Conservation (phyloP, 2,888 invertebrate species). For the Amblyjoppa proteus region DNA sequence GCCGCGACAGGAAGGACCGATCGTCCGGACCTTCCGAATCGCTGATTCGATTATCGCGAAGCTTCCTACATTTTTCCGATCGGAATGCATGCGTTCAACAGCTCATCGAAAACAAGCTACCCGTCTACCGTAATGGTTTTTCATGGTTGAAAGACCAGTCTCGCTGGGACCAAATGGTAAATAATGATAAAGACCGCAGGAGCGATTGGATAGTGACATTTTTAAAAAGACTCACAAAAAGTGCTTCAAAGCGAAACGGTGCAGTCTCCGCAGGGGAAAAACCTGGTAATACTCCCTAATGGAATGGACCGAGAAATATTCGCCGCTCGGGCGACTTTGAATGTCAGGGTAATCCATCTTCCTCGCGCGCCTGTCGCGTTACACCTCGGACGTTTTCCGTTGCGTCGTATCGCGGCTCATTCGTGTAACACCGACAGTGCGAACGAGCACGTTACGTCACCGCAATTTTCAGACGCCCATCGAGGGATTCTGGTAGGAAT, state of each 20-base stretch:
- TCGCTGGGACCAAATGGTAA: slow-evolving; percentile 23
- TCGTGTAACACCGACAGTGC: slow-evolving; percentile 26
- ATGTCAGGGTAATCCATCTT: slow-evolving; percentile 59
- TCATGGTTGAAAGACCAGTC: background rate
- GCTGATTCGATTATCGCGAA: background rate
- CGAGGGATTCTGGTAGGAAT: slow-evolving; percentile 10
- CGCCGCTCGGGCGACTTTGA: slow-evolving; percentile 19
- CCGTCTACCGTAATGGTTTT: background rate
- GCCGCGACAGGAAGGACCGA: no score
- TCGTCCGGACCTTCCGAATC: background rate
- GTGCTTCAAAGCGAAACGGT: slow-evolving; percentile 25
- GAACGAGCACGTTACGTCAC: slow-evolving; percentile 13
- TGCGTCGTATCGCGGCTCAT: slow-evolving; percentile 27
- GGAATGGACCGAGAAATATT: slow-evolving; percentile 48
- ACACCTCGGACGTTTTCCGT: slow-evolving; percentile 45
- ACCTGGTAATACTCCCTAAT: slow-evolving; percentile 28
- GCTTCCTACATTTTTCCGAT: background rate
- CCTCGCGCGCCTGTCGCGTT: slow-evolving; percentile 48
- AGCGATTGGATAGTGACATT: background rate
- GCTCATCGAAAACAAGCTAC: background rate
- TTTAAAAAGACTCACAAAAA: slow-evolving; percentile 9
- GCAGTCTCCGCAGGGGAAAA: slow-evolving; percentile 21
- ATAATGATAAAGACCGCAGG: slow-evolving; percentile 9
- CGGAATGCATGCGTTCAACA: background rate
- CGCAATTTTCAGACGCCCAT: slow-evolving; percentile 27